Base-by-base conservation (phyloP, 2,797 vertebrate species). In the Epinephelus malabaricus region DNA sequence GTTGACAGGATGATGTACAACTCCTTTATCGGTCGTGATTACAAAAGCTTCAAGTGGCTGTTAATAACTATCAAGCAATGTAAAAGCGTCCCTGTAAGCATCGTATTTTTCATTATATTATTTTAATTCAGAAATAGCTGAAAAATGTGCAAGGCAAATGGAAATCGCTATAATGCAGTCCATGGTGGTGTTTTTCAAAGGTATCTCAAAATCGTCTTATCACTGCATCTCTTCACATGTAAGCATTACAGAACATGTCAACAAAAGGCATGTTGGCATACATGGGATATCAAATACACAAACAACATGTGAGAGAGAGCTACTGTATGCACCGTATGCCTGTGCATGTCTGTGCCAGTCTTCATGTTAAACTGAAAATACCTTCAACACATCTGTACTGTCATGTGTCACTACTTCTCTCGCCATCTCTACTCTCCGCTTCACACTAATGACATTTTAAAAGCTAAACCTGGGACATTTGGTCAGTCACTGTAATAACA, bases 121-220 rank as follows among this genome's bases (percentile, higher is more conserved):
- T 79, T 83, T 85, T 34, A 78, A 84, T 87, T 14, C 71, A 59
- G 50, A 79, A 79, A 77, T 6, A 70, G 61, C 40, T 4, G 1
- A 45, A 81, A 81, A 86, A 82, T 63, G 72, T 88, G 80, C 74
- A 89, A 85, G 92, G 84, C 62, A 79, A 87, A 88, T 11, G 74
- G 25, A 92, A 77, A 79, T 21, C 69, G 34, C 50, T 56, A 69
- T 59, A 76, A 83, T 75, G 53, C 34, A 62, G 50, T 73, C 2
- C 1, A 73, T 56, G 21, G 17, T 82, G 58, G 8, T 46, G 60
- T 67, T 76, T 78, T 80, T 46, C 70, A 30, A 74, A 46, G 64
- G 50, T 40, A 61, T 78, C 49, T 74, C 23, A 68, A 11, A 60
- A 46, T 54, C 1, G 14, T 58, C 60, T 34, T 54, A 47, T 67